A percentile compares a stretch with the other conserved stretches of the same genome.
Conservation (phyloP, 2,113 vertebrate genomes). For the Psephotus haematonotus region DNA sequence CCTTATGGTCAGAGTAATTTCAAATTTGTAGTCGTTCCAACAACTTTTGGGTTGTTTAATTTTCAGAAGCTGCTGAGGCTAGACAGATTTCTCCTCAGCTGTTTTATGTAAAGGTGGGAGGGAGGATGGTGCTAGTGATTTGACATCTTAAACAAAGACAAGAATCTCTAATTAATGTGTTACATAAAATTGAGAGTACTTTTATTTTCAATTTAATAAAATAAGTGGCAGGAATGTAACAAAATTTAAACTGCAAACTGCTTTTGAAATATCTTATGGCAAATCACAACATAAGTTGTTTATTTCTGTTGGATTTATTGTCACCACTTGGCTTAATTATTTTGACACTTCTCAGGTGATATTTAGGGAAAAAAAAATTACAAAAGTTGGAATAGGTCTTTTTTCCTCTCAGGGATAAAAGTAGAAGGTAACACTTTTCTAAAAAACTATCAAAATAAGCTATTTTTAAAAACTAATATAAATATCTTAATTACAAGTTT, state of each 20-base stretch:
- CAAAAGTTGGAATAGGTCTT: neutral
- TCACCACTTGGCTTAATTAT: slow-evolving; percentile 9
- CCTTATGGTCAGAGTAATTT: neutral
- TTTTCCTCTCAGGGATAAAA: neutral
- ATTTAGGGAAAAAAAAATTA: neutral
- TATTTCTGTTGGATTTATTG: slow-evolving; percentile 15
- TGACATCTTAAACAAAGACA: neutral
- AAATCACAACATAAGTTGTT: neutral
- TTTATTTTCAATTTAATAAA: neutral
- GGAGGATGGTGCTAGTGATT: neutral
- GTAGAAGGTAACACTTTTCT: neutral
- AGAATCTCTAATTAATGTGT: neutral
- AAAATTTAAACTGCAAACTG: neutral
- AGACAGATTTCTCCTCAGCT: neutral
- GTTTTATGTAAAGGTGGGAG: neutral
- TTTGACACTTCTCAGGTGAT: neutral
- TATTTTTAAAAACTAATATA: neutral
- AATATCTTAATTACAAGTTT: neutral
- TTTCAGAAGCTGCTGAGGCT: neutral
- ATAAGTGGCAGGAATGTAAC: neutral
- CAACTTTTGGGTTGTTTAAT: neutral
- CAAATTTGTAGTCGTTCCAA: neutral
- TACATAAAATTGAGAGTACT: neutral
- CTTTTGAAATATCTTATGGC: neutral
- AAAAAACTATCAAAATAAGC: neutral